Conservation (phyloP, 2,113 vertebrate genomes). For the Indicator maculatus region DNA sequence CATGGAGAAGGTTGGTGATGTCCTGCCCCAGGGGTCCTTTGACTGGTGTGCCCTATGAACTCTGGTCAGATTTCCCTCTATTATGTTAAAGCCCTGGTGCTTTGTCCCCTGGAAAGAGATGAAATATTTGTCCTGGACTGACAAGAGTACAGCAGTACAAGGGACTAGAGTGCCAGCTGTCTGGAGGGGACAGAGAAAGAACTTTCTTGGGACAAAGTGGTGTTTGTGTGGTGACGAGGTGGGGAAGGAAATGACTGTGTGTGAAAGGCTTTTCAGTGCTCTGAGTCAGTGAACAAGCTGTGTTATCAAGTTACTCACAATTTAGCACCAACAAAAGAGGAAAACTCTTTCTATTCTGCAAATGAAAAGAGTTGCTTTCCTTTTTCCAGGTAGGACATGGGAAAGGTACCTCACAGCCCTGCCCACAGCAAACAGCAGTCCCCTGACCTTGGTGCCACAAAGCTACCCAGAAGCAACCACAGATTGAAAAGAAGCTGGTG, state of each 20-base stretch:
- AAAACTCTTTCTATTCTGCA: neutral
- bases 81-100: neutral
- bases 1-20: neutral
- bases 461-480: neutral
- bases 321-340: neutral
- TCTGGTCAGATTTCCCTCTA: neutral
- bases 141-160: neutral
- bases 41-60: neutral
- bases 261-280: neutral
- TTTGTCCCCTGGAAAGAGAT: neutral
- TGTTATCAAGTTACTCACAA: neutral
- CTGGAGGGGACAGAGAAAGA: neutral
- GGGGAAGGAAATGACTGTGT: fast-evolving
- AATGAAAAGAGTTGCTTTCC: neutral
- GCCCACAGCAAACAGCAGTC: neutral
- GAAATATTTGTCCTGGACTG: neutral
- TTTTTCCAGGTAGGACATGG: neutral
- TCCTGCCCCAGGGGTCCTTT: neutral
- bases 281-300: neutral
- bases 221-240: neutral
- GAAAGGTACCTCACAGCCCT: neutral
- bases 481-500: neutral
- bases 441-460: neutral
- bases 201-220: neutral
- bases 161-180: neutral